A percentile compares a stretch with the other conserved stretches of the same genome.
Conservation (phyloP, 2,888 invertebrate genomes). For the Auanema sp. region DNA sequence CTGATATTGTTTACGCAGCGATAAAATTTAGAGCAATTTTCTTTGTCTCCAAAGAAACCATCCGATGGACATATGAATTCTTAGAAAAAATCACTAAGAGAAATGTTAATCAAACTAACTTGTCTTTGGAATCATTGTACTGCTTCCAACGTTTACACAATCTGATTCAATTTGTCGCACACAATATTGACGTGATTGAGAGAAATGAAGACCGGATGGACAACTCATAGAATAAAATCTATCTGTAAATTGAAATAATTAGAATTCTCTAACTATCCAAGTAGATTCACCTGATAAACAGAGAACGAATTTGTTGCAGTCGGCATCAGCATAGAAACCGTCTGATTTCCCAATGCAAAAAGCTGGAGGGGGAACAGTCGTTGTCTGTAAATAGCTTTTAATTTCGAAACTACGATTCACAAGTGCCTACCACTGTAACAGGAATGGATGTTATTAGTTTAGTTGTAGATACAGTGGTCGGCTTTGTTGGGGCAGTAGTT, state of each 20-base stretch:
- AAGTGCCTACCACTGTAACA: slow-evolving; percentile 10
- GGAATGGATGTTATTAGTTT: slow-evolving; percentile 22
- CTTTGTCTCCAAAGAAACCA: slow-evolving; percentile 57
- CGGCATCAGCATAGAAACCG: slow-evolving; percentile 18
- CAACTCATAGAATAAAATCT: not conserved
- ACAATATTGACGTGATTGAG: not conserved
- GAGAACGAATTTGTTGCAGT: slow-evolving; percentile 18
- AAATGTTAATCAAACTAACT: not conserved
- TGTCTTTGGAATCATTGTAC: not conserved
- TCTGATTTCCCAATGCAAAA: slow-evolving; percentile 5
- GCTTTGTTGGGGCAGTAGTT: slow-evolving; percentile 12
- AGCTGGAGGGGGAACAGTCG: slow-evolving; percentile 10
- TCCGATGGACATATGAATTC: slow-evolving; percentile 53
- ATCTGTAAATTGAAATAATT: not conserved
- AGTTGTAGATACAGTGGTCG: slow-evolving; percentile 24
- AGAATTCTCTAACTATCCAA: not conserved
- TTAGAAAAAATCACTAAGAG: slow-evolving; percentile 4
- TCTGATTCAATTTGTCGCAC: not conserved
- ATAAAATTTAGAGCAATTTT: slow-evolving; percentile 48
- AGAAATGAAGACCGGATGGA: slow-evolving; percentile 1
- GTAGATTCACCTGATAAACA: slow-evolving; percentile 11
- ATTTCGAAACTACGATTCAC: not conserved
- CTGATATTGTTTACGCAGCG: slow-evolving; percentile 56
- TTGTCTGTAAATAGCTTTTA: not conserved
- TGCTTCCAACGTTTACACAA: not conserved